Base-by-base conservation (phyloP, 2,888 invertebrate genomes). In the Pogonocherus hispidulus region DNA sequence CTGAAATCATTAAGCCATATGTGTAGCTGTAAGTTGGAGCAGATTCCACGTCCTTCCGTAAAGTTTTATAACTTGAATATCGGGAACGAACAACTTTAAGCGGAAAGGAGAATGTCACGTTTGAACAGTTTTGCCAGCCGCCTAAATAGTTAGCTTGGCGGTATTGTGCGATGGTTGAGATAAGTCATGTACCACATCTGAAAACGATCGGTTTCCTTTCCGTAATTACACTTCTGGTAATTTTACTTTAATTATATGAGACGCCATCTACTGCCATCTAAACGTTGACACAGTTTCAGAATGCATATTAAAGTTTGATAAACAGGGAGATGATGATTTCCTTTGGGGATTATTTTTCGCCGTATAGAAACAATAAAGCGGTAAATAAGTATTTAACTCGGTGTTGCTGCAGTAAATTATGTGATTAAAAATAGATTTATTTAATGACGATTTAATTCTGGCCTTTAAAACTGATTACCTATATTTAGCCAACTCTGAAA, bases 121-220 rank as follows among this genome's bases (percentile, higher is more conserved):
- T 57, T 57, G 16, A 22, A 41, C 44, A 57, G 14, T 57, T 57
- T 23, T 23, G 41, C 46, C 27, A 23, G 22, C 57, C 57, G 22
- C 44, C 57, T 44, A 44, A 41, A 23, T 41, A 44, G 57, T 41
- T 22, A 52, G 52, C 52, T 18, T 52, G 27, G 57, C 18, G 44
- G 16, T 18, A 23, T 52, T 52, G 8, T 32, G 57, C 20, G 57
- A 57, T 57, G 27, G 57, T 5, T 11, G 44, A 57, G 57, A 57
- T 57, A 57, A 57, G 57, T 44, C 57, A 57, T 57, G 57, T 23
- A 44, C 41, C 57, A 57, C 44, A 41, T 44, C 44, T 27, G 44
- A 57, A 41, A 41, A 32, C 52, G 57, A 57, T 57, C 22, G 41
- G 46, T 37, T 56, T 56, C 37, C 41, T 41, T 46, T 46, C 44